Conservation (phyloP, 2,888 invertebrate genomes). For the Ischnura elegans region DNA sequence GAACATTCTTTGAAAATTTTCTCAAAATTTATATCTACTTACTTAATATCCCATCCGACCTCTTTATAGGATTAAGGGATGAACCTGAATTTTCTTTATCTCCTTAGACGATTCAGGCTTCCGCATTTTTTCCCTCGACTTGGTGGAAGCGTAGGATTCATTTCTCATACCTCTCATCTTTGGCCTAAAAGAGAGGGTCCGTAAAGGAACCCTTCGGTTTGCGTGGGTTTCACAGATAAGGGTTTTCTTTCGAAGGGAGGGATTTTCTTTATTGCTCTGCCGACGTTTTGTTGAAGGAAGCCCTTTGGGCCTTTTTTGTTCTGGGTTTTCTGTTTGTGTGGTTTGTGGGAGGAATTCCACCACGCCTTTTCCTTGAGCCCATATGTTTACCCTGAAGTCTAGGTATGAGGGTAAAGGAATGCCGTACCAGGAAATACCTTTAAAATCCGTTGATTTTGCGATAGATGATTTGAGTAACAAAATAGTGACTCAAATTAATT, state of each 20-base stretch:
- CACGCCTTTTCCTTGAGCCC: background rate
- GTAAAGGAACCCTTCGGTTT: background rate
- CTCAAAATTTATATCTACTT: too few species aligned
- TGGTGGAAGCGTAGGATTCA: background rate
- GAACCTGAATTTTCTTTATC: background rate
- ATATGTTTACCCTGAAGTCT: background rate
- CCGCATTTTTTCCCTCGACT: background rate
- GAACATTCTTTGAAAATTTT: too few species aligned
- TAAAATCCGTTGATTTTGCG: too few species aligned
- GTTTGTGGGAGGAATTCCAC: background rate
- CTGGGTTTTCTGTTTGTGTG: background rate
- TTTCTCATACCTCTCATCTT: background rate
- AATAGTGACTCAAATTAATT: too few species aligned
- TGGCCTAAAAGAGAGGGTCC: background rate
- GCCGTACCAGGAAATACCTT: too few species aligned
- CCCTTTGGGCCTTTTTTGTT: background rate
- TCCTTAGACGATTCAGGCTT: background rate
- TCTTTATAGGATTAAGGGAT: too few species aligned
- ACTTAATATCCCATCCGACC: too few species aligned
- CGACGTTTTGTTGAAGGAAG: background rate
- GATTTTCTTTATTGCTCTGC: slow-evolving; percentile 16
- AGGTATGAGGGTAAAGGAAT: too few species aligned
- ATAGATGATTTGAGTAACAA: too few species aligned
- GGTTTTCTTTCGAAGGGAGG: background rate
- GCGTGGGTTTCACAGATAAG: background rate